Base-by-base conservation (phyloP, 2,113 vertebrate species). In the Pristiophorus japonicus region DNA sequence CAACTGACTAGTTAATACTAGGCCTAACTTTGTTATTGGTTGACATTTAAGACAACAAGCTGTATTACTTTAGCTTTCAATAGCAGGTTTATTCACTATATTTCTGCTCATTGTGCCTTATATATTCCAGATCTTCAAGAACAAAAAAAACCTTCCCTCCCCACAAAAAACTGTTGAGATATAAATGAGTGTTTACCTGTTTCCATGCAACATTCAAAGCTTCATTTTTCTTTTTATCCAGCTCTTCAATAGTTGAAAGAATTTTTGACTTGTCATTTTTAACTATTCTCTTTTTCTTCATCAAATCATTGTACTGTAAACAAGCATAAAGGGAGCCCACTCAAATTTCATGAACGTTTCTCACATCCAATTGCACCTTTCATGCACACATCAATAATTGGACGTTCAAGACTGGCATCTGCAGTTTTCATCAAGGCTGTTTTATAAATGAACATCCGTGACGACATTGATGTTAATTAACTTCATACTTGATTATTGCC, bases 211-310 rank as follows among this genome's bases (percentile, higher is more conserved):
- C 67, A 78, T 98, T 97, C 78, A 99, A 97, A 78, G 98, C 97
- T 96, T 98, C 97, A 0, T 98, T 98, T 98, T 99, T 99, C 97
- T 98, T 99, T 96, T 97, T 97, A 96, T 99, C 99, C 97, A 99
- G 97, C 96, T 99, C 98, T 97, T 98, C 96, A 95, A 99, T 99
- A 96, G 98, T 97, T 96, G 97, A 97, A 96, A 99, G 96, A 96
- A 99, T 99, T 97, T 99, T 99, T 12, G 96, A 96, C 96, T 99
- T 99, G 97, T 99, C 99, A 16, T 98, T 99, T 97, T 99, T 98
- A 85, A 99, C 99, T 81, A 99, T 99, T 96, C 98, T 98, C 96
- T 98, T 99, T 97, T 98, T 99, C 97, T 97, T 98, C 97, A 98
- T 98, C 96, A 99, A 97, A 95, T 99, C 99, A 95, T 99, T 98